Evolutionary conservation across 1,140 invertebrate genomes (phyloP), one percentile per base, ranked within the genome.

Genomic region (Drusus annulatus): DNA sequence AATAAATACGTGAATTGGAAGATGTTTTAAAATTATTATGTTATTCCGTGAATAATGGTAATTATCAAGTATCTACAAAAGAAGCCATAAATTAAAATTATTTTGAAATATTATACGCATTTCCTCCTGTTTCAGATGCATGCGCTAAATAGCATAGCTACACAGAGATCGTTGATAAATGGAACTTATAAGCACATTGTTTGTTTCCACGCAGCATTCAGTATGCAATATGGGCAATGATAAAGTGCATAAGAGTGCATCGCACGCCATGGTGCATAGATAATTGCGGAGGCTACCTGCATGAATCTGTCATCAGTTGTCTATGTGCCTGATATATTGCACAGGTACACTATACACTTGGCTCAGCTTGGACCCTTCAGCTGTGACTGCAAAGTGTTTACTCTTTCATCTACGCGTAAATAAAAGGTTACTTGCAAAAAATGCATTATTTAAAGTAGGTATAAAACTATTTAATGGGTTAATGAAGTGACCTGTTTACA

Each of bases 241-340:
- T 81, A 81, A 79, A 81, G 76, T 81, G 80, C 80, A 81, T 56
- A 15, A 13, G 50, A 68, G 73, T 76, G 73, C 79, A 75, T 51
- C 60, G 76, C 81, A 63, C 56, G 51, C 69, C 76, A 68, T 58
- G 65, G 77, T 36, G 78, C 78, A 82, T 82, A 82, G 81, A 82
- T 82, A 82, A 82, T 82, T 82, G 77, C 81, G 25, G 68, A 82
- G 74, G 81, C 81, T 82, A 80, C 81, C 78, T 82, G 81, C 81
- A 82, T 82, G 81, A 82, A 82, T 82, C 81, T 82, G 81, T 82
- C 81, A 78, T 82, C 81, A 65, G 63, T 28, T 81, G 74, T 73
- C 78, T 51, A 45, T 50, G 45, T 13, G 19, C 8, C 54, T 82
- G 81, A 82, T 82, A 78, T 80, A 82, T 62, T 74, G 63, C 51